These are phyloP conservation scores for Piscicola geometra DNA, from an alignment of 2,888 invertebrate genomes.

Conservation along the genomic window DNA sequence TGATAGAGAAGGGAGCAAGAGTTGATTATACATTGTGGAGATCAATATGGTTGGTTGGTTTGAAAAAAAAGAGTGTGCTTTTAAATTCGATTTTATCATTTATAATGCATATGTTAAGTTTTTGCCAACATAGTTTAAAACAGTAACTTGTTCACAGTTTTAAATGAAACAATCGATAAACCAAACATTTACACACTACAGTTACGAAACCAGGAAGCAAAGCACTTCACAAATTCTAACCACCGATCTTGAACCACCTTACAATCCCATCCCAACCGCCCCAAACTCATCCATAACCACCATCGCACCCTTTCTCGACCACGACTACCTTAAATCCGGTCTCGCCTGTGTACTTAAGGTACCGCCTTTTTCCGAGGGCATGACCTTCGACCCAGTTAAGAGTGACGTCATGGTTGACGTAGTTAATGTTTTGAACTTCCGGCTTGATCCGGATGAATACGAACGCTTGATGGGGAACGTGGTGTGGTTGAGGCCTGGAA, in stretches of 20 bases:
- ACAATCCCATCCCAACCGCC: too few relatives aligned
- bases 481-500: background rate
- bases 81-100: background rate
- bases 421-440: constrained; percentile 14
- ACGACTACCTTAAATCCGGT: constrained; percentile 5
- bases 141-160: too few relatives aligned
- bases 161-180: too few relatives aligned
- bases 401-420: background rate
- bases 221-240: too few relatives aligned
- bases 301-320: background rate
- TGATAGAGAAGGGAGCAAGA: background rate
- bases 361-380: background rate
- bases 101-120: background rate
- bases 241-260: too few relatives aligned
- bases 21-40: background rate
- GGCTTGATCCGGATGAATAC: constrained; percentile 11
- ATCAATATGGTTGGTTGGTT: background rate
- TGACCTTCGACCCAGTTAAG: constrained; percentile 8
- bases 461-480: constrained; percentile 22
- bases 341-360: constrained; percentile 1
- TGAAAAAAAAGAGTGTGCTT: background rate
- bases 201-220: too few relatives aligned
- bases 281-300: too few relatives aligned
- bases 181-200: too few relatives aligned
- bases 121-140: background rate